phyloP scores from a whole-genome alignment of 92 coral and sea anemone genomes.

The Micromussa lordhowensis region DNA sequence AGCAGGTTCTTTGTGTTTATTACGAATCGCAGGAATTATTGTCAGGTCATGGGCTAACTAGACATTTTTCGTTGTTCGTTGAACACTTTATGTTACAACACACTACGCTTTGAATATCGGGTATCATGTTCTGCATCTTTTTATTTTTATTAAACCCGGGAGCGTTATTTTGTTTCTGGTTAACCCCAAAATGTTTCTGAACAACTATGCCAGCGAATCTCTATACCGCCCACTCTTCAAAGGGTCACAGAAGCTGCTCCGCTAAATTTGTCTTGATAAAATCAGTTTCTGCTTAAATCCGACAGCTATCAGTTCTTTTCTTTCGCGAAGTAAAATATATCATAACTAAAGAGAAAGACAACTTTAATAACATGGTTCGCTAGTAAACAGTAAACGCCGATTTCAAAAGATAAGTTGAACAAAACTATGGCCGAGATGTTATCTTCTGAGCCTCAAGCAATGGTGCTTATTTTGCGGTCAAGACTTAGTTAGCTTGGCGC shows the following conservation, averaged over 20 bases:
- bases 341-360: background rate
- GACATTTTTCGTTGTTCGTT: background rate
- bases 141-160: background rate
- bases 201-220: background rate
- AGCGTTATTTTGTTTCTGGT: background rate
- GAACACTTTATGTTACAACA: background rate
- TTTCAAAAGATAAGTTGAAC: conserved; percentile 36
- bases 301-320: background rate
- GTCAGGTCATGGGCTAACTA: background rate
- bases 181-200: background rate
- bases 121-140: background rate
- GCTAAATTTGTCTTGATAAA: background rate
- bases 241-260: background rate
- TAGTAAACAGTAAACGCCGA: conserved; percentile 42
- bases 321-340: background rate
- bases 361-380: conserved; percentile 17
- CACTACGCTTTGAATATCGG: background rate
- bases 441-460: conserved; percentile 39
- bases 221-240: background rate
- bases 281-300: background rate
- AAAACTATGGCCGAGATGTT: conserved; percentile 8
- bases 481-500: conserved; percentile 30
- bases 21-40: background rate
- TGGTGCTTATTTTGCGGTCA: conserved; percentile 19
- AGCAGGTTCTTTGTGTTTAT: background rate